Evolutionary conservation across 2,113 vertebrate species (phyloP), one percentile per base, ranked within the genome.

Genomic region (Albula glossodonta): DNA sequence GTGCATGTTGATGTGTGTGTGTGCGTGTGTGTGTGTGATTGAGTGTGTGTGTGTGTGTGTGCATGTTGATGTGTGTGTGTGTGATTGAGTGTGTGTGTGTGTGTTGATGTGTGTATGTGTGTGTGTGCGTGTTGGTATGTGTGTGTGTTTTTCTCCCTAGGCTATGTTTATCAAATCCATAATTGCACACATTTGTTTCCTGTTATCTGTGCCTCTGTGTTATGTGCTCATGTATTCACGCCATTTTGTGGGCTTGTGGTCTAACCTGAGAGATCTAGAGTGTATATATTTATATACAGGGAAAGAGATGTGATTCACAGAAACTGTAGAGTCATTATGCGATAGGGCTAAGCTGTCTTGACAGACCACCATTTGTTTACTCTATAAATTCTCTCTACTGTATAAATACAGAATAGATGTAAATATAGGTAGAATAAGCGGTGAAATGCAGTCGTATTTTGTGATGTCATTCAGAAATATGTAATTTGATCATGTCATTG

Each of bases 101-200:
- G 31, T 1, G 31, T 41, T 0, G 0, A 1, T 1, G 31, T 66
- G 60, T 66, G 17, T 19, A 15, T 66, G 60, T 60, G 57, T 4
- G 22, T 74, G 8, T 31, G 25, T 51, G n/a, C n/a, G n/a, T n/a
- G n/a, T n/a, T n/a, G n/a, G n/a, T n/a, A n/a, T n/a, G n/a, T n/a
- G n/a, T n/a, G n/a, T n/a, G n/a, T n/a, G n/a, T n/a, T n/a, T n/a
- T n/a, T 50, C 31, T 25, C 53, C 77, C 31, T 52, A 41, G 84
- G 84, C 84, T 17, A 17, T 9, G 31, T 9, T 57, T 41, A 51
- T 9, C 6, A 52, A 79, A 78, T 17, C 66, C 74, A 31, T 13
- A 10, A 53, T 6, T n/a, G 41, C 70, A 79, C 84, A 49, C 51
- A 79, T 79, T 79, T 79, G 51, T 56, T 85, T 79, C 84, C 74